These are phyloP conservation scores for Zeuzera pyrina DNA, from an alignment of 2,888 invertebrate genomes.

Conservation along the genomic window DNA sequence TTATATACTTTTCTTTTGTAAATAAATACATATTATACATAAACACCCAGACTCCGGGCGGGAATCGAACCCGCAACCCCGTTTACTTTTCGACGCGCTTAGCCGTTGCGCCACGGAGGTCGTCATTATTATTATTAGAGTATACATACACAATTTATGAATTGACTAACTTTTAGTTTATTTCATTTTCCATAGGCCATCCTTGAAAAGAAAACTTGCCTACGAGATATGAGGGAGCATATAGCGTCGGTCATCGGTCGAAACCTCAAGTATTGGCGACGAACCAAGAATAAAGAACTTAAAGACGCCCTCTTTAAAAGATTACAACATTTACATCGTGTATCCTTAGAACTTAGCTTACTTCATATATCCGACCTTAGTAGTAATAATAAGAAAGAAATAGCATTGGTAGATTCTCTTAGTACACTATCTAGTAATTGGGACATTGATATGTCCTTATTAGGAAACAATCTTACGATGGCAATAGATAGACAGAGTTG, in stretches of 20 bases:
- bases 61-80: no score
- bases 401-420: constrained; percentile 33
- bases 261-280: constrained; percentile 70
- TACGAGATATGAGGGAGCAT: constrained; percentile 63
- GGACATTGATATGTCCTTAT: constrained; percentile 39
- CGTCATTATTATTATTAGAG: no score
- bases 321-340: constrained; percentile 49
- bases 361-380: constrained; percentile 46
- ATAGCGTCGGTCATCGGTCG: constrained; percentile 61
- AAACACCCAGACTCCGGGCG: no score
- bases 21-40: no score
- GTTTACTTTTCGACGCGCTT: no score
- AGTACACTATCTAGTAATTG: constrained; percentile 40
- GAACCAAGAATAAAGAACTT: constrained; percentile 33
- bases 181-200: constrained; percentile 32
- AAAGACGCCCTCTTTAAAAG: constrained; percentile 46
- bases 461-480: constrained; percentile 34
- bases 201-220: constrained; percentile 52
- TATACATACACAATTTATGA: neutral
- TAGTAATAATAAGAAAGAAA: constrained; percentile 30
- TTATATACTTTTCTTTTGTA: no score
- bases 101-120: no score
- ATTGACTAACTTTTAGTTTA: neutral
- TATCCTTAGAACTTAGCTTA: constrained; percentile 47
- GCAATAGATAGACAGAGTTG: constrained; percentile 23